Base-by-base conservation (phyloP, 2,797 vertebrate species). In the Pogoniulus pusillus region DNA sequence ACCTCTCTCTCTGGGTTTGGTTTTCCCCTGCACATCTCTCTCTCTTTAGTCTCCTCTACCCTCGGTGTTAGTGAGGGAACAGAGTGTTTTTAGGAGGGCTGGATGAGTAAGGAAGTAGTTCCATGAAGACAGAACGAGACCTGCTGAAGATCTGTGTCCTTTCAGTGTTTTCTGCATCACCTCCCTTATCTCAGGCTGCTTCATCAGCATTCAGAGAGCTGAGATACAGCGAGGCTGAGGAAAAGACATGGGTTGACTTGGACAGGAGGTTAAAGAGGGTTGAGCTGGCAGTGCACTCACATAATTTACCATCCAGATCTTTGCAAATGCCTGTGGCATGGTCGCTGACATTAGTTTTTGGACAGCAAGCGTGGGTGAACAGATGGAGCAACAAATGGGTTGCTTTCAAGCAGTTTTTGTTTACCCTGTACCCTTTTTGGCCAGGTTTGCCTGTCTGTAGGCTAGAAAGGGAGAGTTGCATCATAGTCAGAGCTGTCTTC, bases 41-140 rank as follows among this genome's bases (percentile, higher is more conserved):
- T 37, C 51, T 72, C 10, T 59, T 51, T 6, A 24, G 7, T 77
- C 16, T 55, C 49, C 26, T 65, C 35, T 51, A 37, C 43, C 16
- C 26, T 70, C 8, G 0, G 0, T 14, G 5, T 58, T 22, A 1
- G 0, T 19, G 62, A 60, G 62, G n/a, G 47, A 85, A 12, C 7
- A 11, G 24, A 23, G n/a, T 43, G 30, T 53, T 85, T 72, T 85
- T 43, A 54, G 53, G 30, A 66, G 32, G 16, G 35, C 12, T 0
- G 4, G 13, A 7, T 41, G 41, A 41, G 16, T 41, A 41, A 41
- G 41, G 41, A 41, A 17, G 41, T 17, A 41, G 41, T 41, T 41
- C 41, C 41, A 15, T 41, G 41, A 41, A 16, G 16, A 41, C 41
- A 41, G 41, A 41, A 41, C 41, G 41, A 41, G 41, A 7, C 41